These are phyloP conservation scores for Mesorhabditis belari DNA, from an alignment of 2,888 invertebrate species.

Conservation along the genomic window DNA sequence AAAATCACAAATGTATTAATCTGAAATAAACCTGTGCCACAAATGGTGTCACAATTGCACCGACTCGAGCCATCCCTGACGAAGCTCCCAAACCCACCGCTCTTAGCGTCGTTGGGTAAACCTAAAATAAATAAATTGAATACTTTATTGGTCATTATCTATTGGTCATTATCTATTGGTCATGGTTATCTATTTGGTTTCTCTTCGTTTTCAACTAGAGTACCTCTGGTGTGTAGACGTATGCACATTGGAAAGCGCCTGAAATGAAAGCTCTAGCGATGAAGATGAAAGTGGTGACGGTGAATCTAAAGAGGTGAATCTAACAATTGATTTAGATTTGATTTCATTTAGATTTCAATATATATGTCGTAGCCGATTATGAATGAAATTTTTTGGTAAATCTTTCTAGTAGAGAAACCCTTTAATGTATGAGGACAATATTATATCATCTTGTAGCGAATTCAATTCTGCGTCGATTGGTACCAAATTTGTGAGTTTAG, in stretches of 20 bases:
- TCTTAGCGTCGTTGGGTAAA: conserved; percentile 79
- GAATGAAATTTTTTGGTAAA: no score
- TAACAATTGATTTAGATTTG: neutral
- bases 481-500: no score
- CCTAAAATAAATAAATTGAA: conserved; percentile 56
- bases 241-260: conserved; percentile 87
- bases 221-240: conserved; percentile 86
- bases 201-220: neutral
- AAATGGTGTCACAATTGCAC: conserved; percentile 87
- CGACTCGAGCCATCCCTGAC: conserved; percentile 80
- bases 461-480: no score
- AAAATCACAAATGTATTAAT: conserved; percentile 2
- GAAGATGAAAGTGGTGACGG: conserved; percentile 74
- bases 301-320: conserved; percentile 24
- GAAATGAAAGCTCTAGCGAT: conserved; percentile 83
- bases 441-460: no score
- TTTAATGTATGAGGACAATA: no score
- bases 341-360: neutral
- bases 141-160: neutral
- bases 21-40: conserved; percentile 71
- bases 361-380: no score
- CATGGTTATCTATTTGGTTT: neutral
- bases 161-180: neutral
- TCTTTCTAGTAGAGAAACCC: no score
- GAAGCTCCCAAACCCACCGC: conserved; percentile 87